Percentiles rank a stretch among this genome's conserved stretches.
These are phyloP conservation scores for Rhea pennata DNA, from an alignment of 2,113 vertebrate genomes.

Conservation along the genomic window DNA sequence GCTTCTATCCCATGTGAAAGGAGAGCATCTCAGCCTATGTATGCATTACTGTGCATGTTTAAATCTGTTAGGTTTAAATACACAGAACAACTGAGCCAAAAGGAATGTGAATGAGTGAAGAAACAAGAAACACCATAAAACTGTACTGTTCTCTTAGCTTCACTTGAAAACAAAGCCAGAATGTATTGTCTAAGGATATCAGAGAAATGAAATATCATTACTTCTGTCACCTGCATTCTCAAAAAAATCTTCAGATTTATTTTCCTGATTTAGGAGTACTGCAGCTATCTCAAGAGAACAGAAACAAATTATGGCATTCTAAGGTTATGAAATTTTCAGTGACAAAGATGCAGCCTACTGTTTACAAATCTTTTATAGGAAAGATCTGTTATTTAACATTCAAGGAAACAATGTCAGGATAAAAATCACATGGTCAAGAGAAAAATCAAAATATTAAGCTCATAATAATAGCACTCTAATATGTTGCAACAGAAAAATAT, in stretches of 20 bases:
- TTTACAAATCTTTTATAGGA: not conserved
- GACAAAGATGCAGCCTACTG: slow-evolving; percentile 8
- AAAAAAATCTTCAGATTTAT: not conserved
- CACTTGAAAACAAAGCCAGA: not conserved
- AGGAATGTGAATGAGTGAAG: not conserved
- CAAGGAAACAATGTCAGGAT: not conserved
- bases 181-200: not conserved
- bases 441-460: not conserved
- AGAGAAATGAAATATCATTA: not conserved
- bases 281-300: not conserved
- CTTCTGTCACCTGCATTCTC: not conserved
- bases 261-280: not conserved
- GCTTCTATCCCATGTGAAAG: not conserved
- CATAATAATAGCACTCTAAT: not conserved
- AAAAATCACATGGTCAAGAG: not conserved
- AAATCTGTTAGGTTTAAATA: not conserved
- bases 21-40: not conserved
- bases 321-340: slow-evolving; percentile 5
- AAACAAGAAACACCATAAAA: not conserved
- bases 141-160: not conserved
- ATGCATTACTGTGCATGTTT: fast-evolving
- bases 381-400: slow-evolving; percentile 22
- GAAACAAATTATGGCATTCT: not conserved
- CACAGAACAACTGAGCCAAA: not conserved
- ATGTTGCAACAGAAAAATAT: not conserved